Conservation (phyloP, 2,888 invertebrate species). For the Tachina lurida region DNA sequence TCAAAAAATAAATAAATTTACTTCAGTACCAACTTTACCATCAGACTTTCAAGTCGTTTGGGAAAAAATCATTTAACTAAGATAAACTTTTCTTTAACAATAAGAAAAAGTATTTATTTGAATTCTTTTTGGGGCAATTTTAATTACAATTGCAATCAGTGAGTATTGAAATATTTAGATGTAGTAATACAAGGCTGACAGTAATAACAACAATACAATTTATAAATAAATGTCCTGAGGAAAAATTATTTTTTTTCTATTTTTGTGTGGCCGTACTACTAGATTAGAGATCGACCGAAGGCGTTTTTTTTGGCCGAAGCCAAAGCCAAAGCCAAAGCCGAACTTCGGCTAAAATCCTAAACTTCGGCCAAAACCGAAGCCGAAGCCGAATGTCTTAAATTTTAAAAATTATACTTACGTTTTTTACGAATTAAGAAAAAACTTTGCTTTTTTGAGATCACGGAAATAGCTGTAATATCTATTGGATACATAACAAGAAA, state of each 20-base stretch:
- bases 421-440: no score
- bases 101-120: constrained; percentile 51
- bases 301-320: no score
- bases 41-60: constrained; percentile 71
- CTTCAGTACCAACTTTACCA: neutral
- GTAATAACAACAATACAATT: constrained; percentile 15
- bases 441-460: no score
- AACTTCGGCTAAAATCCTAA: no score
- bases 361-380: no score
- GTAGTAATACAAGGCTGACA: neutral
- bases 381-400: neutral
- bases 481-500: no score
- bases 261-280: neutral
- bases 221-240: constrained; percentile 33
- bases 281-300: no score
- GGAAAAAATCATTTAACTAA: constrained; percentile 60
- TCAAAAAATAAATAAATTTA: neutral
- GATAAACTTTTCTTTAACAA: constrained; percentile 44
- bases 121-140: constrained; percentile 61
- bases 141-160: constrained; percentile 47
- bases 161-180: constrained; percentile 3
- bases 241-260: neutral
- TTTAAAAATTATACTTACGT: no score
- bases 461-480: no score
- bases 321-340: no score